phyloP scores from a whole-genome alignment of 2,113 vertebrate genomes.

The Scalopus aquaticus region DNA sequence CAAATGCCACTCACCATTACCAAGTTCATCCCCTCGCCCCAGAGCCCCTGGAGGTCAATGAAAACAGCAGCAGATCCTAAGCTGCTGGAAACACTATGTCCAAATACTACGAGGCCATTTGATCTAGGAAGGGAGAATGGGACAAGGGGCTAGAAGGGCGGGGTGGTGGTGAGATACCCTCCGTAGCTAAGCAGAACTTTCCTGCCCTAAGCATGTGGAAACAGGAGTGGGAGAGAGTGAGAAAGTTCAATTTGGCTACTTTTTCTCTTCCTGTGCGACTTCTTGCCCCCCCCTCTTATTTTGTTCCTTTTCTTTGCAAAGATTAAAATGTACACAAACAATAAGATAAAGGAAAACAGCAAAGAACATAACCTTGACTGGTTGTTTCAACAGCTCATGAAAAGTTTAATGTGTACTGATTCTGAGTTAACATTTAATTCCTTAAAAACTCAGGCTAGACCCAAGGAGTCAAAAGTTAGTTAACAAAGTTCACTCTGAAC shows the following conservation, averaged over 20 bases:
- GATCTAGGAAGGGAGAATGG: neutral
- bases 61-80: neutral
- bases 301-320: constrained; percentile 38
- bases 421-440: constrained; percentile 28
- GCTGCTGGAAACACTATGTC: neutral
- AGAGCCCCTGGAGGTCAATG: neutral
- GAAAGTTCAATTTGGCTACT: neutral
- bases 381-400: neutral
- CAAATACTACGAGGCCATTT: neutral
- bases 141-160: too few species aligned
- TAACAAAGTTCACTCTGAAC: neutral
- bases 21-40: too few species aligned
- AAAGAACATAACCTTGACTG: neutral
- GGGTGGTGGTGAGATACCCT: neutral
- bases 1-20: too few species aligned
- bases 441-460: neutral
- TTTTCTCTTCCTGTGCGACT: neutral
- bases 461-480: constrained; percentile 46
- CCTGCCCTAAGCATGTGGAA: neutral
- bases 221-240: neutral
- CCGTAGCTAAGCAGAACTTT: neutral
- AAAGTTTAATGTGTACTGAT: neutral
- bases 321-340: constrained; percentile 36
- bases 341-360: constrained; percentile 11
- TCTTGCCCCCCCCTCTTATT: constrained; percentile 3